Conservation (phyloP, 2,113 vertebrate species). For the Sitta europaea region DNA sequence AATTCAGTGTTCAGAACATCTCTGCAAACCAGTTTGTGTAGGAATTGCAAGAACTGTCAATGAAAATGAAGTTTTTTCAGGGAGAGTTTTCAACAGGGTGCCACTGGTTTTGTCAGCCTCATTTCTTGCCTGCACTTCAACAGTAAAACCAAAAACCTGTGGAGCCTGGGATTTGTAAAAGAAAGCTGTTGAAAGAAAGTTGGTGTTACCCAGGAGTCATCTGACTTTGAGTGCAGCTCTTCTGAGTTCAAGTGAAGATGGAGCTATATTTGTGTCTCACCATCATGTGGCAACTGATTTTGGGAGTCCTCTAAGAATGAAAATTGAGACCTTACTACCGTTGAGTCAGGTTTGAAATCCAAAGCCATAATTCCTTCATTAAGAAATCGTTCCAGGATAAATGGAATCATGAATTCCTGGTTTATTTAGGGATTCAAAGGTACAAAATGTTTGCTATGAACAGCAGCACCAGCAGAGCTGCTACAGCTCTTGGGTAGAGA, state of each 20-base stretch:
- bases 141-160: not conserved
- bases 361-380: not conserved
- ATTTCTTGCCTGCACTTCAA: constrained; percentile 15
- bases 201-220: not conserved
- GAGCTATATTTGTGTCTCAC: not conserved
- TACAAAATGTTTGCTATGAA: not conserved
- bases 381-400: not conserved
- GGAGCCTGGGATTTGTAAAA: not conserved
- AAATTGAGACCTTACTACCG: not conserved
- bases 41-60: not conserved
- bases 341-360: not conserved
- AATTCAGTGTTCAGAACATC: not conserved
- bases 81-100: not conserved
- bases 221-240: not conserved
- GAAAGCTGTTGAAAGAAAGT: not conserved
- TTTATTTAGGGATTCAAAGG: not conserved
- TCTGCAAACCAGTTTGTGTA: not conserved
- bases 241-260: not conserved
- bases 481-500: not conserved
- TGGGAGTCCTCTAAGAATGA: not conserved
- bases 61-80: not conserved
- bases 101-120: not conserved
- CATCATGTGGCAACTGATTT: not conserved
- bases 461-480: not conserved
- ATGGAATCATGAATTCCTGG: not conserved